phyloP scores from a whole-genome alignment of 2,797 vertebrate genomes.

The Neomorphus geoffroyi region DNA sequence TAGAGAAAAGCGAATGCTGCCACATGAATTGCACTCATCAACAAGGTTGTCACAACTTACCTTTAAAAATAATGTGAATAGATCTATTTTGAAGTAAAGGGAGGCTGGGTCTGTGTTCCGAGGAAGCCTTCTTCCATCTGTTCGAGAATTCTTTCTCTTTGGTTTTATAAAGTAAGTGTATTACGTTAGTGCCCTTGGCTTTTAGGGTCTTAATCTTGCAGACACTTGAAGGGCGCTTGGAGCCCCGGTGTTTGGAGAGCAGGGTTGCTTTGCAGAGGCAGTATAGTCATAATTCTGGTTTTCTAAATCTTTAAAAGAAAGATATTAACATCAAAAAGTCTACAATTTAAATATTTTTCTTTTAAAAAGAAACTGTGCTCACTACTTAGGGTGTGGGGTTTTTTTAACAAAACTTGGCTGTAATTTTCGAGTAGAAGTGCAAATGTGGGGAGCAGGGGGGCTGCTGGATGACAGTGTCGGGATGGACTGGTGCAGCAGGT shows the following conservation, averaged over 20 bases:
- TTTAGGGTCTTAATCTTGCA: conserved; percentile 15
- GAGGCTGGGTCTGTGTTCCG: neutral
- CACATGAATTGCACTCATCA: conserved; percentile 68
- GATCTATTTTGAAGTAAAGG: conserved; percentile 47
- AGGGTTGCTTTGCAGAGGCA: neutral
- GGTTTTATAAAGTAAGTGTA: neutral
- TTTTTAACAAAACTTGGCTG: neutral
- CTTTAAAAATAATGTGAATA: conserved; percentile 62
- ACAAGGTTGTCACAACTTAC: conserved; percentile 67
- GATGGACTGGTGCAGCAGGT: neutral
- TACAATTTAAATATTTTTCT: neutral
- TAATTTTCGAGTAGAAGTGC: neutral
- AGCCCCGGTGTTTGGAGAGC: neutral
- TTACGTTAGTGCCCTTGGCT: neutral
- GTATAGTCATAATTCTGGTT: neutral
- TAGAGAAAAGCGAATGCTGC: conserved; percentile 44
- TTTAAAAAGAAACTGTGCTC: neutral
- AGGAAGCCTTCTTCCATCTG: neutral
- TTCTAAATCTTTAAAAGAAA: neutral
- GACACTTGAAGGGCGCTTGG: neutral
- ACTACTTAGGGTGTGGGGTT: neutral
- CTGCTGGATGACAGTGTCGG: neutral
- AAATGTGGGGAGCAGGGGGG: neutral
- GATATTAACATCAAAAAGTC: neutral
- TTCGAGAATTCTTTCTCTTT: conserved; percentile 1